Percentiles rank a stretch among this genome's conserved stretches.
Evolutionary conservation across 2,888 invertebrate species (phyloP).

Genomic region (Phorcus lineatus): DNA sequence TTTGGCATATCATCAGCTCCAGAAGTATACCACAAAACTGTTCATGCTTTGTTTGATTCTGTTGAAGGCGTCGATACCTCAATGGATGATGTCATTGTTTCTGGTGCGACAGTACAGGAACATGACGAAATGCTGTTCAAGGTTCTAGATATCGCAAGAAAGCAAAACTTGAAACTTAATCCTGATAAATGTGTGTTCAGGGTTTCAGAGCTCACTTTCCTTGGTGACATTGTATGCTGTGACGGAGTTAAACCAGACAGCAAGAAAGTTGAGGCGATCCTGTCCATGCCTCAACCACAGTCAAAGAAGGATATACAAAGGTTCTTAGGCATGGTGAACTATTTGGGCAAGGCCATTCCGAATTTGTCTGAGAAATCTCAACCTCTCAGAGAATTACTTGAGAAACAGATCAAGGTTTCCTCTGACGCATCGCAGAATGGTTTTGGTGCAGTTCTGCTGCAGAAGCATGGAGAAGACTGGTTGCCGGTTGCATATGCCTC

Average conservation of each 20-base stretch:
- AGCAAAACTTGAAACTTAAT: slow-evolving; percentile 29
- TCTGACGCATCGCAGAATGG: slow-evolving; percentile 22
- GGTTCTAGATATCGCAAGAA: slow-evolving; percentile 25
- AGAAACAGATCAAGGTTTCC: slow-evolving; percentile 25
- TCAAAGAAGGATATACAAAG: slow-evolving; percentile 24
- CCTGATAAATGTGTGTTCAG: slow-evolving; percentile 32
- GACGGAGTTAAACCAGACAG: slow-evolving; percentile 32
- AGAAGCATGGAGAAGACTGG: no score
- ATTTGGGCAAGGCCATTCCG: slow-evolving; percentile 27
- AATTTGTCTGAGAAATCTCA: no score
- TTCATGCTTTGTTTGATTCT: no score
- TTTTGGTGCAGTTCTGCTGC: no score
- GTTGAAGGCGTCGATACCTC: no score
- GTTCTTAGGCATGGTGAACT: slow-evolving; percentile 34
- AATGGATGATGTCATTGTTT: no score
- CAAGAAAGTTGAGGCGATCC: slow-evolving; percentile 23
- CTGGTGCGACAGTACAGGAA: not conserved
- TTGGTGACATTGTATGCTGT: slow-evolving; percentile 31
- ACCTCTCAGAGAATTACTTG: not conserved
- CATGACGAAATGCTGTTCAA: slow-evolving; percentile 25
- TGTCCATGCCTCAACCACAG: not conserved
- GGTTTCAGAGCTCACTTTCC: slow-evolving; percentile 31
- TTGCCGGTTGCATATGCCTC: slow-evolving; percentile 37
- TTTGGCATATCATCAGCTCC: slow-evolving; percentile 41
- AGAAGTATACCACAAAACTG: no score